These are phyloP conservation scores for Phalanger gymnotis DNA, from an alignment of 2,797 vertebrate genomes.

Conservation along the genomic window DNA sequence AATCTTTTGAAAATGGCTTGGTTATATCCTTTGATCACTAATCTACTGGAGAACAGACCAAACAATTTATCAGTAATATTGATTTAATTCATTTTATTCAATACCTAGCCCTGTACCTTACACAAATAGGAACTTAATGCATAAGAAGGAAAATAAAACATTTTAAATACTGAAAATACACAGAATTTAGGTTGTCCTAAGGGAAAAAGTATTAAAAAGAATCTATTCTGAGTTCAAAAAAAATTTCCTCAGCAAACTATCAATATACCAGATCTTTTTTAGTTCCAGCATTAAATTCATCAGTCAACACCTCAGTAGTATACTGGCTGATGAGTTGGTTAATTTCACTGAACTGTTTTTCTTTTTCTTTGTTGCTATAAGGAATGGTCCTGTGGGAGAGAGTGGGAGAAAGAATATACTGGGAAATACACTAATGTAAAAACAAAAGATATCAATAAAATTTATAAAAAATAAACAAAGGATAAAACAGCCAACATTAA, in stretches of 20 bases:
- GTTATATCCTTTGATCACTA: not conserved
- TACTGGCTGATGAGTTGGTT: not conserved
- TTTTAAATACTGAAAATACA: too few species aligned
- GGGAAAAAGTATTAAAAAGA: not conserved
- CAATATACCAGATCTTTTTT: not conserved
- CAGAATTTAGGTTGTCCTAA: not conserved
- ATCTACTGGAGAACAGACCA: not conserved
- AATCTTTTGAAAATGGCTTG: not conserved
- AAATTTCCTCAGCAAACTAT: not conserved
- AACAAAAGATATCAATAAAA: not conserved
- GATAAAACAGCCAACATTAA: not conserved
- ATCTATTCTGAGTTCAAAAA: not conserved
- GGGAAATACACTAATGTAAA: not conserved
- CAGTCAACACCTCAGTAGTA: not conserved
- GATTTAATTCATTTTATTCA: not conserved
- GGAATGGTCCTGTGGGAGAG: not conserved
- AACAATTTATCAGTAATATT: not conserved
- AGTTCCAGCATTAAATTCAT: not conserved
- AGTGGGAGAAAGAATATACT: not conserved
- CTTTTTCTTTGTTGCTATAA: not conserved
- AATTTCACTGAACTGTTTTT: not conserved
- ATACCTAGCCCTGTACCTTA: not conserved
- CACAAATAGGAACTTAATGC: slow-evolving; percentile 2
- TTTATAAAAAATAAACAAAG: not conserved
- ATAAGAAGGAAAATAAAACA: not conserved